phyloP scores from a whole-genome alignment of 2,888 invertebrate species.

The Pyrgus malvae region DNA sequence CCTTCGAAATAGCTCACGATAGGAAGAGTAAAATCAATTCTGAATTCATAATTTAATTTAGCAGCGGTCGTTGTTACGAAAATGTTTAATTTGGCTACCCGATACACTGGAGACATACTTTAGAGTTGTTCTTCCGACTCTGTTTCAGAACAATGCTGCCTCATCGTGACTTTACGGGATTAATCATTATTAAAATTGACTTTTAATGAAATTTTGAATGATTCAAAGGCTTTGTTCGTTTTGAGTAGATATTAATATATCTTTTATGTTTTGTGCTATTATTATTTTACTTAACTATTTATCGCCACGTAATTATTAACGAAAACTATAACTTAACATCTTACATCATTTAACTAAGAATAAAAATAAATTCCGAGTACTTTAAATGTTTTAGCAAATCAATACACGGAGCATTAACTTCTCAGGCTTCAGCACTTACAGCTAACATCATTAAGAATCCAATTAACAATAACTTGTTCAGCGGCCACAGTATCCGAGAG shows the following conservation, averaged over 20 bases:
- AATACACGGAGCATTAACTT: slow-evolving; percentile 10
- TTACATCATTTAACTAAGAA: too few relatives aligned
- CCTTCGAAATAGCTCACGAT: slow-evolving; percentile 54
- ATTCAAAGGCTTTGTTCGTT: not conserved
- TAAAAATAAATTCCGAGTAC: not conserved
- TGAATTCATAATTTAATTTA: slow-evolving; percentile 70
- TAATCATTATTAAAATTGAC: slow-evolving; percentile 13
- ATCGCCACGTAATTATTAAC: too few relatives aligned
- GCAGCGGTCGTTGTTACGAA: slow-evolving; percentile 43
- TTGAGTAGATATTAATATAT: not conserved
- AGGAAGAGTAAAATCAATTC: slow-evolving; percentile 59
- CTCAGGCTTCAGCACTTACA: slow-evolving; percentile 14
- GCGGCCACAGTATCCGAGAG: slow-evolving; percentile 18
- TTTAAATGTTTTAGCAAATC: slow-evolving; percentile 13
- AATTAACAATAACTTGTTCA: slow-evolving; percentile 27
- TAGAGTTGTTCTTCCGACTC: slow-evolving; percentile 36
- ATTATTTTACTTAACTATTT: too few relatives aligned
- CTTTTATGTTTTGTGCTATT: too few relatives aligned
- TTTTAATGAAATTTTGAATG: slow-evolving; percentile 13
- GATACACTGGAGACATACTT: slow-evolving; percentile 43
- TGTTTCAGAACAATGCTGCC: slow-evolving; percentile 5
- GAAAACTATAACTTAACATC: too few relatives aligned
- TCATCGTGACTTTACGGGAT: slow-evolving; percentile 9
- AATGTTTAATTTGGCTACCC: slow-evolving; percentile 57
- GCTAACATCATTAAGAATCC: slow-evolving; percentile 23